Evolutionary conservation across 2,888 invertebrate genomes (phyloP), one percentile per base, ranked within the genome.

Genomic region (Arenicola marina): DNA sequence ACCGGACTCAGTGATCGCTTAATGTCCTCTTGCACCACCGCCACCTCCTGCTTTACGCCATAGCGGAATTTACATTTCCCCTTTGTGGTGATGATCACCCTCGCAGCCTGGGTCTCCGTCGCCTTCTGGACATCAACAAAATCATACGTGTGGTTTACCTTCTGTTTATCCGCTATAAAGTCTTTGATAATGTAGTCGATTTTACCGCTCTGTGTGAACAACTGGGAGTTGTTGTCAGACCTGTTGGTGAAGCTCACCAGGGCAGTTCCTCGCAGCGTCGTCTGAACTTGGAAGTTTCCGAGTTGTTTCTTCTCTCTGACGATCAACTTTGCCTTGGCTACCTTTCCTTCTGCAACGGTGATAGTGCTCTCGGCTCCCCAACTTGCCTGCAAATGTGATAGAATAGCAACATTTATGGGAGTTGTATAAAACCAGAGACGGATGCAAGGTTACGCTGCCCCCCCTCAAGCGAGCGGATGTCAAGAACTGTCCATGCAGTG

Each of bases 281-380:
- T 83, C n/a, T 67, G 67, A 59, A 85, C 71, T 43, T 74, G 72
- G 70, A 85, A 83, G 33, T 66, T 66, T 43, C 80, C 80, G 70
- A 76, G 69, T 28, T 68, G 63, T 59, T 68, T 66, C 53, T 67
- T 66, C 70, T 83, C 83, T 34, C 79, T 80, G 55, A 83, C 78
- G 1, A 80, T 72, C 43, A 83, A 74, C 48, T 75, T 71, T 3
- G 84, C 83, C 51, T 78, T 77, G 1, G 80, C 81, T 59, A 74
- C 70, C 55, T 75, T 74, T 24, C 73, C 73, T 11, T 75, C 66
- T 26, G 65, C 46, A 43, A 73, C 67, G 7, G 44, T 51, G 11
- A 83, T 80, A 58, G 76, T 76, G 54, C 75, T 76, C 66, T 83
- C 83, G 11, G 83, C 81, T 28, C 78, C 78, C 83, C 83, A 83